A percentile compares a stretch with the other conserved stretches of the same genome.
phyloP scores from a whole-genome alignment of 2,113 vertebrate species.

The Eulemur rufifrons region DNA sequence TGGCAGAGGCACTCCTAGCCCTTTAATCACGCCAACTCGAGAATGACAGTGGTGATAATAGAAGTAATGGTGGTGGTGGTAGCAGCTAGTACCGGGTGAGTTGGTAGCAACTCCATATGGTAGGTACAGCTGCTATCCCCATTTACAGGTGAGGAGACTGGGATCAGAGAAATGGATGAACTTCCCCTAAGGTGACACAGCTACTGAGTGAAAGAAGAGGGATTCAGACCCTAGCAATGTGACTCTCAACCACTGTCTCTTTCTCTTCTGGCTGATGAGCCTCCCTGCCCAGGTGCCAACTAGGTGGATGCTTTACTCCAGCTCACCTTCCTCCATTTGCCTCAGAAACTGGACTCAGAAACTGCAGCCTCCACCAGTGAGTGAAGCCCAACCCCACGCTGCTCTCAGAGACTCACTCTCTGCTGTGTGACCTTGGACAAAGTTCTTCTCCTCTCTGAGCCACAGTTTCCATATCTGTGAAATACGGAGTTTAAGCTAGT shows the following conservation, averaged over 20 bases:
- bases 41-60: background rate
- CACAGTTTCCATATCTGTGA: background rate
- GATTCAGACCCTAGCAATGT: background rate
- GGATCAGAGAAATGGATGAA: background rate
- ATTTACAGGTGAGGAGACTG: background rate
- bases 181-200: background rate
- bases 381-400: background rate
- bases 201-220: background rate
- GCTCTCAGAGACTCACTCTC: background rate
- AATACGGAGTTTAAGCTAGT: background rate
- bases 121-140: background rate
- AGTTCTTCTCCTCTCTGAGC: background rate
- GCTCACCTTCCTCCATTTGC: background rate
- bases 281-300: background rate
- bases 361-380: background rate
- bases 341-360: background rate
- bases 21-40: background rate
- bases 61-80: background rate
- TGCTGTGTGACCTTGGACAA: background rate
- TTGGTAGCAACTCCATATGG: background rate
- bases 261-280: background rate
- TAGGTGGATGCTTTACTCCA: background rate
- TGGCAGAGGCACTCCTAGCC: background rate
- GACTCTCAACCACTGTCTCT: background rate
- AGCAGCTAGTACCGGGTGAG: background rate